Evolutionary conservation across 2,888 invertebrate species (phyloP).

Genomic region (Lithophane semibrunnea): DNA sequence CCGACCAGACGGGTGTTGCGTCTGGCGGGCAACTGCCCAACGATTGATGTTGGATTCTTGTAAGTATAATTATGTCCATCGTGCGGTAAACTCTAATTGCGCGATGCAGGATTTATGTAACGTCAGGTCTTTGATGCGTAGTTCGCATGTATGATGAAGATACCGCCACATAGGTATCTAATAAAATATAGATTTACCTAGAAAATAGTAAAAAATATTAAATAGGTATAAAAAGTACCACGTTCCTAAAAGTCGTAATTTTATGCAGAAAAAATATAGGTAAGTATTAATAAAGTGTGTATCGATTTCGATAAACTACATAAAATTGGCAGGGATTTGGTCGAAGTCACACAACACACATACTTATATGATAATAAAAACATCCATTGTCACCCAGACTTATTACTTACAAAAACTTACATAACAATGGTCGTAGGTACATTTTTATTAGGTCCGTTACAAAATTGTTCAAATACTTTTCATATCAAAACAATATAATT

Average conservation of each 20-base stretch:
- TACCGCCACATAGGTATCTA: too few species aligned
- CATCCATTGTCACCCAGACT: conserved; percentile 39
- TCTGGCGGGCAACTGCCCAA: too few species aligned
- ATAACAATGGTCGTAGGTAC: conserved; percentile 32
- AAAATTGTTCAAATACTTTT: conserved; percentile 50
- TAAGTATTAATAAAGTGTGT: neutral
- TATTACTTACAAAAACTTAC: conserved; percentile 35
- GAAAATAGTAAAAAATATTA: too few species aligned
- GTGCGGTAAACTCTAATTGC: too few species aligned
- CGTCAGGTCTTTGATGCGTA: too few species aligned
- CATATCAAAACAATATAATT: conserved; percentile 59
- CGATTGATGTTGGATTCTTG: too few species aligned
- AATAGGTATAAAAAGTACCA: too few species aligned
- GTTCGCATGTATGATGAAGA: too few species aligned
- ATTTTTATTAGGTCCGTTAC: conserved; percentile 53
- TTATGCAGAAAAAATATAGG: neutral
- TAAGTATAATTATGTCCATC: too few species aligned
- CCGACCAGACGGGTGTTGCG: too few species aligned
- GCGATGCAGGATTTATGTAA: too few species aligned
- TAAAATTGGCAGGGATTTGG: conserved; percentile 20
- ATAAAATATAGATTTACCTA: too few species aligned
- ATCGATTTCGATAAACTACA: conserved; percentile 38
- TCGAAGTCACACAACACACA: conserved; percentile 37
- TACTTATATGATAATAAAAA: conserved; percentile 35
- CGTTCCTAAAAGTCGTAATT: neutral